Evolutionary conservation across 2,113 vertebrate species (phyloP), one percentile per base, ranked within the genome.

Genomic region (Psilopogon haemacephalus): DNA sequence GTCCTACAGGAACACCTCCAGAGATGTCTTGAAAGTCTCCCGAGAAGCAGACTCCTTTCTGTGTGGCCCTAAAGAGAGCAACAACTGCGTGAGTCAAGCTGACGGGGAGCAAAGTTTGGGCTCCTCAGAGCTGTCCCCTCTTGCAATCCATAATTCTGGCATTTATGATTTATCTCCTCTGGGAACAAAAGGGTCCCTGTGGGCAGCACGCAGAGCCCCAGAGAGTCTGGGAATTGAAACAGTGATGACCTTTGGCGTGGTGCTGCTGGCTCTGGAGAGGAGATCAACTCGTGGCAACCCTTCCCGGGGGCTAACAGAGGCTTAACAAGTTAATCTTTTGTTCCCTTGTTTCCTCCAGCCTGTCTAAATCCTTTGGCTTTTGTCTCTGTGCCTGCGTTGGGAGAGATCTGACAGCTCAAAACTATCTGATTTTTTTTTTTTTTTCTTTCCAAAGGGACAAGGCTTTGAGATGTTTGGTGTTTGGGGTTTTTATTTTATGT

Each of bases 1-100:
- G 44, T 46, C 48, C 48, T 6, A 48, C 21, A 21, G 23, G 48
- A 48, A 11, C 48, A 48, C 48, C 23, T 48, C 11, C 48, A 48
- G 48, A 48, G 4, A 24, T 21, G 23, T 48, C 48, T 48, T 48
- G 48, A 48, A 24, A 24, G 21, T 12, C 48, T 48, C 48, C 48
- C 23, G 65, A 50, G 62, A 62, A 28, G 0, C 2, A 1, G 2
- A 28, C 26, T 56, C 28, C 3, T 1, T 42, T 82, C 72, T 28
- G 6, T 35, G 30, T 50, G 14, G 1, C 32, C 3, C 16, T 32
- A 24, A 58, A 73, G 0, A 17, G 69, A 11, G 4, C 23, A 69
- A 32, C 10, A 30, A 1, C 11, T 5, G 32, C 0, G 0, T 8
- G 11, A 27, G 26, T 5, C 32, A 35, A 27, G 17, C 28, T 15